phyloP scores from a whole-genome alignment of 2,113 vertebrate genomes.

The Microtus ochrogaster region DNA sequence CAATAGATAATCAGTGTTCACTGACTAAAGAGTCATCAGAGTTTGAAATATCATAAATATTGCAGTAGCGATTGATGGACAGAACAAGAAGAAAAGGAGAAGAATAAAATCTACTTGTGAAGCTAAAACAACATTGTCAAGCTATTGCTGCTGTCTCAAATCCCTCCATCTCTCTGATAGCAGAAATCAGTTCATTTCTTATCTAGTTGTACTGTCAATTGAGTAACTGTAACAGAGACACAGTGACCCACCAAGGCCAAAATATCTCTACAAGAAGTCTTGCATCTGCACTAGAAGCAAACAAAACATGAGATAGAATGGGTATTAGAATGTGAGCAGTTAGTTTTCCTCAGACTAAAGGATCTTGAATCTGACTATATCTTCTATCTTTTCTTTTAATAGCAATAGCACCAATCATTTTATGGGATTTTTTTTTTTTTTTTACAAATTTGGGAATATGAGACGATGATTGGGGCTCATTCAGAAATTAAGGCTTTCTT shows the following conservation, averaged over 20 bases:
- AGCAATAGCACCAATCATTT: background rate
- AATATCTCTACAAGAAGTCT: background rate
- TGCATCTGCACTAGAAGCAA: background rate
- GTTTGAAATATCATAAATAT: background rate
- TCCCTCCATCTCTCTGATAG: background rate
- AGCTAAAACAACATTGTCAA: background rate
- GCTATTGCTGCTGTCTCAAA: background rate
- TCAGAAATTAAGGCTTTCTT: slow-evolving; percentile 48
- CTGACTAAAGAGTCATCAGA: background rate
- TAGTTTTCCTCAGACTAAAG: background rate
- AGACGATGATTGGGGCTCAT: background rate
- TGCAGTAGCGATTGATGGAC: background rate
- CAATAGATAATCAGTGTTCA: background rate
- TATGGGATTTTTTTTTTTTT: slow-evolving; percentile 23
- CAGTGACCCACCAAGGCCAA: background rate
- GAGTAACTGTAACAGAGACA: background rate
- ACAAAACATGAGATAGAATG: background rate
- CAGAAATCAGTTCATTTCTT: background rate
- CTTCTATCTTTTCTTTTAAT: background rate
- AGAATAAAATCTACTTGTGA: background rate
- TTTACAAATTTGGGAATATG: background rate
- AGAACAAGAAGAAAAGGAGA: background rate
- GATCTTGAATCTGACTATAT: background rate
- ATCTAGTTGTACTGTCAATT: background rate
- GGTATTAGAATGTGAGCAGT: background rate